Evolutionary conservation across 2,797 vertebrate species (phyloP), one percentile per base, ranked within the genome.

Genomic region (Gobio occitaniae): DNA sequence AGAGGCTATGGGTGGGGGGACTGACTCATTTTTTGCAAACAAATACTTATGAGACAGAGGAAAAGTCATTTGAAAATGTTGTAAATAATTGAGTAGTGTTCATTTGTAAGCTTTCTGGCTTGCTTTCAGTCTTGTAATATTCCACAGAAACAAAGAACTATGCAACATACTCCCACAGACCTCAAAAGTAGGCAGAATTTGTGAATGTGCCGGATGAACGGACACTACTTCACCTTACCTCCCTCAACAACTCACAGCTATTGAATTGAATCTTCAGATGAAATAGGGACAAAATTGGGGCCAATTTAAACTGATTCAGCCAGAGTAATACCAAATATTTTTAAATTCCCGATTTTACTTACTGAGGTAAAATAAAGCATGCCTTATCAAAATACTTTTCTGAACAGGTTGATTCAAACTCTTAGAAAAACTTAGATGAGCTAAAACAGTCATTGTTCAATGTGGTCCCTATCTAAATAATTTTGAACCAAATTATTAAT

Each of bases 111-210:
- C n/a, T 16, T 77, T 38, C 19, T 63, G 5, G 4, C 11, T 63
- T 29, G 56, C 3, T 32, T 50, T 66, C 10, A 12, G 44, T 11
- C 4, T 19, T 13, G 16, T 74, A 47, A 36, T 19, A n/a, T 75
- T 76, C 29, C 13, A 38, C 38, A 50, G 25, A 65, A 83, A 25
- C 19, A 54, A 44, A 29, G 21, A 25, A 52, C 25, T 36, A 61
- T 82, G 52, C 36, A 82, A 71, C 16, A 38, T 19, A 32, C 25
- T 59, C 69, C 17, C 1, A 5, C 10, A 36, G 25, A 70, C 65
- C 79, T 80, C 79, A 56, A 5, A 56, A 25, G 59, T 65, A 16
- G 16, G 79, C 21, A 80, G 13, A 44, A 48, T 63, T 48, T 82
- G 9, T 82, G 68, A 72, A 72, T 36, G 41, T 72, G 11, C 36